Conservation (phyloP, 2,888 invertebrate genomes). For the Nudaria mundana region DNA sequence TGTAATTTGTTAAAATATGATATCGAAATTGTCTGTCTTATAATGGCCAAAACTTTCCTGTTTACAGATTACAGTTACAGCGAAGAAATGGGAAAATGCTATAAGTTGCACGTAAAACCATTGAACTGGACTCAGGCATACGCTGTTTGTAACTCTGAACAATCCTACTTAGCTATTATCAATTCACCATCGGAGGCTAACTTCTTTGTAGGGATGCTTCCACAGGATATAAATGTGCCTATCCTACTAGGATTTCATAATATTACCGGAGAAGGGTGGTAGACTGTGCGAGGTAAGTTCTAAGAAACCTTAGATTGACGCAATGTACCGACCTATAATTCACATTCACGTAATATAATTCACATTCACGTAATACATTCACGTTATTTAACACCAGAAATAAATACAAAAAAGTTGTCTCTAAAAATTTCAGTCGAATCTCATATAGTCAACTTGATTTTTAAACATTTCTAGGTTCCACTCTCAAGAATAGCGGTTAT, state of each 20-base stretch:
- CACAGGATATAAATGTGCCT: constrained; percentile 9
- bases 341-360: neutral
- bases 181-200: constrained; percentile 35
- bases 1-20: no score
- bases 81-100: constrained; percentile 45
- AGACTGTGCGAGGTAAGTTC: constrained; percentile 45
- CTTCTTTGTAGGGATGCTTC: constrained; percentile 7
- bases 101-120: constrained; percentile 56
- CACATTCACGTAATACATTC: neutral
- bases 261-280: constrained; percentile 38
- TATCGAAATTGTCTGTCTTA: no score
- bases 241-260: constrained; percentile 43
- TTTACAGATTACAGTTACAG: constrained; percentile 54
- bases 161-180: constrained; percentile 54
- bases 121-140: constrained; percentile 58
- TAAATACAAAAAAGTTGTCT: no score
- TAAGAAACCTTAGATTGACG: no score
- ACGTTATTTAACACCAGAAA: neutral
- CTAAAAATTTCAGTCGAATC: no score
- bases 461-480: constrained; percentile 34
- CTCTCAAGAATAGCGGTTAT: constrained; percentile 47
- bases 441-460: no score
- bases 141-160: constrained; percentile 49
- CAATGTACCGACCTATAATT: no score
- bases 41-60: no score